Percentiles rank a stretch among this genome's conserved stretches.
These are phyloP conservation scores for Tauraco erythrolophus DNA, from an alignment of 2,113 vertebrate species.

Conservation along the genomic window DNA sequence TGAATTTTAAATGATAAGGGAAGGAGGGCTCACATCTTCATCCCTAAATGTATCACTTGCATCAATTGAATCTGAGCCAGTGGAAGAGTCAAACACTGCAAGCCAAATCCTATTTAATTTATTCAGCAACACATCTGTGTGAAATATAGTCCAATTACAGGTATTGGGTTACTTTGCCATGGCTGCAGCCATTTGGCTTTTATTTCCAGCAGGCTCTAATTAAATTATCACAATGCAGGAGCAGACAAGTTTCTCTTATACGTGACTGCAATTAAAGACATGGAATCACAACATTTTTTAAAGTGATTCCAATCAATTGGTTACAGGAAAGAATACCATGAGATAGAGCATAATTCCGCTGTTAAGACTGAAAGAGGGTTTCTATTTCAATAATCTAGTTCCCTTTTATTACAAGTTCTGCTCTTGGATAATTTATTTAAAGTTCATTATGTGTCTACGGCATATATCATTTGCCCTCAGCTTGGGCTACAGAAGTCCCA, in stretches of 20 bases:
- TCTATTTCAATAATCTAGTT: conserved; percentile 42
- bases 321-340: conserved; percentile 31
- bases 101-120: conserved; percentile 41
- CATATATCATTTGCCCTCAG: conserved; percentile 35
- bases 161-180: conserved; percentile 52
- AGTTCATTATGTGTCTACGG: conserved; percentile 49
- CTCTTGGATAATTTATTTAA: conserved; percentile 64
- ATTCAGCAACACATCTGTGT: conserved; percentile 54
- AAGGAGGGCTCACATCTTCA: background rate
- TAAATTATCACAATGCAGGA: conserved; percentile 55
- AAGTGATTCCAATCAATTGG: conserved; percentile 60
- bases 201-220: conserved; percentile 61
- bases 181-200: conserved; percentile 55
- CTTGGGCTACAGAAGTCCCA: conserved; percentile 43
- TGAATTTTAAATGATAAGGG: background rate
- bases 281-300: conserved; percentile 56
- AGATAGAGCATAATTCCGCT: conserved; percentile 2
- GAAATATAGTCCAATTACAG: conserved; percentile 62
- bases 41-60: background rate
- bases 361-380: conserved; percentile 11
- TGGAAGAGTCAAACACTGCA: background rate
- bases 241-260: conserved; percentile 40
- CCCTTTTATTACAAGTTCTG: background rate
- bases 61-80: background rate
- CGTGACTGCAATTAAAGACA: conserved; percentile 58